Conservation (phyloP, 2,797 vertebrate species). For the Sebastes diploproa region DNA sequence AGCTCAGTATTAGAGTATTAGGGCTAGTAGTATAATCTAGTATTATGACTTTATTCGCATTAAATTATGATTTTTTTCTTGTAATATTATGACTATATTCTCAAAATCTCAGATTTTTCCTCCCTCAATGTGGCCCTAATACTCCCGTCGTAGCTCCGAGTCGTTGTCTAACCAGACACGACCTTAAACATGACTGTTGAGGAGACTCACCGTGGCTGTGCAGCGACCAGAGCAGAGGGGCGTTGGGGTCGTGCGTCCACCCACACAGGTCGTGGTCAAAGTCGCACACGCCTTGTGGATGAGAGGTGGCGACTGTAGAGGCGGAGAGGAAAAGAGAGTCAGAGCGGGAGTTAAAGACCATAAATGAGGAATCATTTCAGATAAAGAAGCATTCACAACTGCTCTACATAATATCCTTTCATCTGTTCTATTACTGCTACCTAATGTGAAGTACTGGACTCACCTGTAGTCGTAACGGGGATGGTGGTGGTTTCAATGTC, state of each 20-base stretch:
- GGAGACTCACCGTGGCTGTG: slow-evolving; percentile 79
- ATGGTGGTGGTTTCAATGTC: slow-evolving; percentile 80
- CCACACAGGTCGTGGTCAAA: slow-evolving; percentile 90
- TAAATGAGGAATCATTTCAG: slow-evolving; percentile 15
- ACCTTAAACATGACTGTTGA: background rate
- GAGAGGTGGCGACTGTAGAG: slow-evolving; percentile 56
- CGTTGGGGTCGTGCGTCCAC: slow-evolving; percentile 89
- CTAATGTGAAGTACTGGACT: slow-evolving; percentile 17
- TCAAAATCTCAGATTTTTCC: no score
- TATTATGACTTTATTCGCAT: no score
- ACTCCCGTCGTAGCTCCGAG: background rate
- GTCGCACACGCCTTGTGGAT: slow-evolving; percentile 87
- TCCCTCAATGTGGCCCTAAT: no score
- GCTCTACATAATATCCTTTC: background rate
- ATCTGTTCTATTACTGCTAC: background rate
- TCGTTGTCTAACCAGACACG: background rate
- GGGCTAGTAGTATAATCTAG: no score
- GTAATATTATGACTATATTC: no score
- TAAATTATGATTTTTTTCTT: no score
- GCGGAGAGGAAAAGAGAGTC: background rate
- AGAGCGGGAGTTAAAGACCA: slow-evolving; percentile 2
- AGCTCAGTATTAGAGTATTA: no score
- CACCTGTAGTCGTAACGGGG: slow-evolving; percentile 74
- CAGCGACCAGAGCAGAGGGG: slow-evolving; percentile 87
- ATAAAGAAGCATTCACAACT: slow-evolving; percentile 2